Conservation (phyloP, 2,113 vertebrate genomes). For the Lethenteron reissneri region DNA sequence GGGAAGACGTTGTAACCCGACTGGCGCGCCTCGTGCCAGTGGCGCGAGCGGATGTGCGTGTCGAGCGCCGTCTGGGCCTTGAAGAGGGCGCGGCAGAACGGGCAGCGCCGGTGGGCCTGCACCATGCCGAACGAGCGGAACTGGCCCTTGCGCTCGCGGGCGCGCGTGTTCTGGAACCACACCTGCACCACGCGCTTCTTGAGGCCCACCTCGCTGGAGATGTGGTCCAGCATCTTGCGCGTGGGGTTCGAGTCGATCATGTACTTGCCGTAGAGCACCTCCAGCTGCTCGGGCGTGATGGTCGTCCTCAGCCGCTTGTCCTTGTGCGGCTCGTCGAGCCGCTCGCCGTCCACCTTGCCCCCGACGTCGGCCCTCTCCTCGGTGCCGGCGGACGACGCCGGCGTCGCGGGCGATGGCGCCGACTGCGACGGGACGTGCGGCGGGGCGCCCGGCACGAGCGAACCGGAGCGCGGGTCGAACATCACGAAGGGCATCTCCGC, state of each 20-base stretch:
- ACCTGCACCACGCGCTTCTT: constrained; percentile 97
- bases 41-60: constrained; percentile 81
- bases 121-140: constrained; percentile 80
- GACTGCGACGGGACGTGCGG: constrained; percentile 67
- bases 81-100: constrained; percentile 87
- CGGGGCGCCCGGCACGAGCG: constrained; percentile 74
- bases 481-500: constrained; percentile 99
- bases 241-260: constrained; percentile 91
- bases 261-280: constrained; percentile 93
- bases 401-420: constrained; percentile 18
- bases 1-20: constrained; percentile 57
- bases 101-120: constrained; percentile 85
- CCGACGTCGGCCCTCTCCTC: constrained; percentile 78
- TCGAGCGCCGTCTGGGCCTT: constrained; percentile 96
- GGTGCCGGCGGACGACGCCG: constrained; percentile 22
- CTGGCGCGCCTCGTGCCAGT: constrained; percentile 95
- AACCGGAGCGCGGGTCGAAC: constrained; percentile 75
- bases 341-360: constrained; percentile 73
- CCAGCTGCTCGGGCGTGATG: constrained; percentile 91
- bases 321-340: constrained; percentile 64
- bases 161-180: constrained; percentile 97
- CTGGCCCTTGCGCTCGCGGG: constrained; percentile 84
- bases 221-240: constrained; percentile 97
- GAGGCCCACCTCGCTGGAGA: constrained; percentile 80
- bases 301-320: constrained; percentile 93